Percentiles rank a stretch among this genome's conserved stretches.
Evolutionary conservation across 2,888 invertebrate species (phyloP).

Genomic region (Drepana falcataria): DNA sequence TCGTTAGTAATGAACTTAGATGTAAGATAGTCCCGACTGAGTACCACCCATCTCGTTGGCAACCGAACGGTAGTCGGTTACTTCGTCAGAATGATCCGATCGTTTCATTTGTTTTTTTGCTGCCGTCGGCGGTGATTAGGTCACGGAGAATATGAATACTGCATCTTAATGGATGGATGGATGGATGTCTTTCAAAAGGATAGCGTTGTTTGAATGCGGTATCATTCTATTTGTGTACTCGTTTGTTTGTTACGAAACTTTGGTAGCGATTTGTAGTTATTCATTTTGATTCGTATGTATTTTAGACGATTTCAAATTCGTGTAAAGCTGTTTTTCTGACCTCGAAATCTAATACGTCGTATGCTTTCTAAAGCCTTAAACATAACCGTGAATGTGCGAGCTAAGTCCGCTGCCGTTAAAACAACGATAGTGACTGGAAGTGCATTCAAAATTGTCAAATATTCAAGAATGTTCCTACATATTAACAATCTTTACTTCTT

Average conservation of each 20-base stretch:
- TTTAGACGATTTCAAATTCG: background rate
- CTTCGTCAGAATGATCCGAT: conserved; percentile 14
- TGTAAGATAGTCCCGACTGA: conserved; percentile 38
- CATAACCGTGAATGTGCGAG: too few relatives aligned
- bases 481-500: too few relatives aligned
- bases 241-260: background rate
- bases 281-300: background rate
- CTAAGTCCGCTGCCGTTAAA: too few relatives aligned
- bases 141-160: background rate
- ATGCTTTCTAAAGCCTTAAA: too few relatives aligned
- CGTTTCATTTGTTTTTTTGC: conserved; percentile 48
- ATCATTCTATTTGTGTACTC: background rate
- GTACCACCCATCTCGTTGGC: conserved; percentile 61
- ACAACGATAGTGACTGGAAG: too few relatives aligned
- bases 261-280: background rate
- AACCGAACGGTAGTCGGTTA: conserved; percentile 64
- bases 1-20: conserved; percentile 73
- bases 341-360: too few relatives aligned
- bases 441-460: too few relatives aligned
- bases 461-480: too few relatives aligned
- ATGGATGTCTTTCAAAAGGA: background rate
- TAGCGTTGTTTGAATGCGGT: background rate
- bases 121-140: conserved; percentile 20
- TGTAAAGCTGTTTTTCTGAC: too few relatives aligned
- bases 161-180: background rate